Base-by-base conservation (phyloP, 2,113 vertebrate species). In the Malurus cyaneus region DNA sequence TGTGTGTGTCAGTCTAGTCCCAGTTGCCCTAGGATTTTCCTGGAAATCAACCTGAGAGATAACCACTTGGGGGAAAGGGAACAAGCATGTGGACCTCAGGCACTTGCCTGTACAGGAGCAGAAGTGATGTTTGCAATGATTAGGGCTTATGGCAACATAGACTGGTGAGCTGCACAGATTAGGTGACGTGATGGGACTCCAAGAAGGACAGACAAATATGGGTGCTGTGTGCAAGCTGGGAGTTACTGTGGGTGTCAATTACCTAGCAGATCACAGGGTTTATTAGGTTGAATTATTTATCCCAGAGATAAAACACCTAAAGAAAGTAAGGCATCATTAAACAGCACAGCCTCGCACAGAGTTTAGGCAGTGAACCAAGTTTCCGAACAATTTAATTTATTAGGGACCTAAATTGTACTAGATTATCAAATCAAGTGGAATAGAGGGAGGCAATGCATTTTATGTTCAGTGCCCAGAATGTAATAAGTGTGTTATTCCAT, bases 221-320 rank as follows among this genome's bases (percentile, higher is more conserved):
- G 73, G 57, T 86, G 69, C 76, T 86, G 91, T 25, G 72, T 44
- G 54, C 84, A 80, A 93, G 52, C 72, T 93, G 86, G 69, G 95
- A 95, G 87, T 92, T 96, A 92, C 84, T 94, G 79, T 83, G 69
- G 41, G 47, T 96, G 73, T 96, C 92, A 97, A 94, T 96, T 97
- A 95, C 93, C 92, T 96, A 29, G 6, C 54, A 96, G 83, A 96
- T 96, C 80, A 96, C 46, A 91, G 44, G 86, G 59, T 77, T 96
- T 96, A 91, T 94, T 95, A 86, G 82, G 34, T 52, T 93, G 96
- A 95, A 95, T 96, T 96, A 94, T 97, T 97, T 97, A 97, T 96
- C 96, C 73, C 73, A 80, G 88, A 82, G 87, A 95, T 80, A 96
- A 96, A 94, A 71, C 42, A 80, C 67, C 60, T 86, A 92, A 91